Conservation (phyloP, 1,140 invertebrate genomes). For the Scaptomyza hsui region DNA sequence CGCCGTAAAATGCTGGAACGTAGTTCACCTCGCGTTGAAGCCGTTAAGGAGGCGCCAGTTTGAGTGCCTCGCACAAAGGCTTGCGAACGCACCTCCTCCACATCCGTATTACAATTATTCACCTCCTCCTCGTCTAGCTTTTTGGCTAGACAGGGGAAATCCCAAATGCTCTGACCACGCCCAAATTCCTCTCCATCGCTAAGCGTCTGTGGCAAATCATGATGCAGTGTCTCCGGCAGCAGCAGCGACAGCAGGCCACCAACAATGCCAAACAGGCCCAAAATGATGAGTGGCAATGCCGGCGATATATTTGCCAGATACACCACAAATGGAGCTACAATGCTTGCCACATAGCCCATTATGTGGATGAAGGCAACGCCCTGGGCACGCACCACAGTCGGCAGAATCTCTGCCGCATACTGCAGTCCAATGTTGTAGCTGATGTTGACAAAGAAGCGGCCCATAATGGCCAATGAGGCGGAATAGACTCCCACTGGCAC, state of each 20-base stretch:
- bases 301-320: constrained; percentile 89
- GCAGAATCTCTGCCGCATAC: constrained; percentile 93
- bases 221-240: constrained; percentile 92
- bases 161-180: constrained; percentile 90
- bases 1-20: constrained; percentile 88
- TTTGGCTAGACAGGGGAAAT: constrained; percentile 88
- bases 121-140: constrained; percentile 61
- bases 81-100: constrained; percentile 66
- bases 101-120: constrained; percentile 53
- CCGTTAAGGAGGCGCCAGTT: constrained; percentile 85
- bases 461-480: constrained; percentile 90
- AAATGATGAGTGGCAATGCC: constrained; percentile 89
- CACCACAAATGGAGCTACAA: constrained; percentile 92
- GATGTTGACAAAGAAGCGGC: constrained; percentile 93
- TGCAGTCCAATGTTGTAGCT: constrained; percentile 95
- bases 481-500: constrained; percentile 89
- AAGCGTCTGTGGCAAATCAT: constrained; percentile 92
- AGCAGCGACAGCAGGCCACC: constrained; percentile 90
- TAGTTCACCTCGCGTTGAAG: constrained; percentile 87
- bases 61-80: constrained; percentile 78
- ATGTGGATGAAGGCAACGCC: constrained; percentile 94
- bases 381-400: constrained; percentile 93
- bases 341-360: constrained; percentile 93
- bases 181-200: constrained; percentile 94
- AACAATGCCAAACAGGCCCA: constrained; percentile 89